Base-by-base conservation (phyloP, 2,113 vertebrate species). In the Indri indri region DNA sequence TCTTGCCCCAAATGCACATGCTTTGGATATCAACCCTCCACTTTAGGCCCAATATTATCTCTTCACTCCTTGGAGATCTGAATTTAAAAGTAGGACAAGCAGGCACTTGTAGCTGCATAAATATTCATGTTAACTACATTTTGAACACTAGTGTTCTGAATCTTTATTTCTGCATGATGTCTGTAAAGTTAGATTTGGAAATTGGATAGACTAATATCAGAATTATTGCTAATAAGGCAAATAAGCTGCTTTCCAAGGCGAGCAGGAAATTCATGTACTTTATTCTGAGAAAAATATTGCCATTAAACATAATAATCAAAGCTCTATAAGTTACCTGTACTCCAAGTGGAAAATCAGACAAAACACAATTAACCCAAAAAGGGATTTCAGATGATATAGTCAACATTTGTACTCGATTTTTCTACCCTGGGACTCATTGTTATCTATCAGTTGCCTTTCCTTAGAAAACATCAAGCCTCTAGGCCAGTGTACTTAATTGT, bases 171-270 rank as follows among this genome's bases (percentile, higher is more conserved):
- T 77, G 30, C 1, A 91, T 16, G 22, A 25, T 87, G 47, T 42
- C 80, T 90, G 27, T 90, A 47, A 94, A 57, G 22, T 68, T 79
- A 45, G 4, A 68, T 95, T 90, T 94, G 47, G 32, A 82, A 88
- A 76, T 88, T 85, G 14, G 68, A 84, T 92, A 83, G 23, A 66
- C 40, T 94, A 73, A 86, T 80, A 14, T 34, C 32, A 94, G 81
- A 94, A 84, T 84, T 94, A 80, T 80, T 87, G 3, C 30, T 87
- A 83, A 92, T 90, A 71, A 92, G 34, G 10, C 40, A 95, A 92
- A 94, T 92, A 79, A 92, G 27, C 47, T 95, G 27, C 73, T 96
- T 94, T 93, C 71, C 84, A 96, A 88, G 37, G 34, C 76, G 14
- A 95, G 22, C 59, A 94, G 50, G 65, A 85, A 81, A 63, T 30